Conservation (phyloP, 1,140 invertebrate genomes). For the Ostrea denselamellosa region DNA sequence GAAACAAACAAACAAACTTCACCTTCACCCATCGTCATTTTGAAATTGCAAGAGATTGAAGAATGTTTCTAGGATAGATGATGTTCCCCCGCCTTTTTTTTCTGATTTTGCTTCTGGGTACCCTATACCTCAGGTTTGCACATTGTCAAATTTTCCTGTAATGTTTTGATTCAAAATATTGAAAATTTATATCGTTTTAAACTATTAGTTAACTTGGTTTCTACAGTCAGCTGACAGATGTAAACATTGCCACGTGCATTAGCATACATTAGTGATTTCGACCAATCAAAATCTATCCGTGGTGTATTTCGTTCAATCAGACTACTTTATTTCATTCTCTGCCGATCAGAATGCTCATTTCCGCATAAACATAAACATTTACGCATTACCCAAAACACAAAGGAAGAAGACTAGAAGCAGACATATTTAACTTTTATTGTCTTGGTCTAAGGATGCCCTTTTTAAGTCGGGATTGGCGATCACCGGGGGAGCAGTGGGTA, state of each 20-base stretch:
- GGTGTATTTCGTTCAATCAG: slow-evolving; percentile 51
- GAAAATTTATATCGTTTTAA: background rate
- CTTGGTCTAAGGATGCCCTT: slow-evolving; percentile 89
- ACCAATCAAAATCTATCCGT: slow-evolving; percentile 55
- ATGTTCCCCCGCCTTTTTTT: no score
- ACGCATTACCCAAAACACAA: slow-evolving; percentile 66
- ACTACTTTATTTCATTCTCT: slow-evolving; percentile 33
- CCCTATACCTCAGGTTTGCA: no score
- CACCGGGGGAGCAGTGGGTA: slow-evolving; percentile 98
- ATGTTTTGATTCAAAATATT: no score
- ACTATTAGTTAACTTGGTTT: no score
- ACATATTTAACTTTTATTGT: slow-evolving; percentile 4
- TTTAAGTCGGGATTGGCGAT: slow-evolving; percentile 85
- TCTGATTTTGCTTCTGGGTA: no score
- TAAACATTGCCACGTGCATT: slow-evolving; percentile 69
- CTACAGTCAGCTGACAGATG: slow-evolving; percentile 60
- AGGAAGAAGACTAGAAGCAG: slow-evolving; percentile 15
- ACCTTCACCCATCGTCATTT: no score
- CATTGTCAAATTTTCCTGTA: no score
- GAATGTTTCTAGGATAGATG: no score
- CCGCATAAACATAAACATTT: slow-evolving; percentile 72
- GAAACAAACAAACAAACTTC: no score
- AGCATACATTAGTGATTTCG: slow-evolving; percentile 45
- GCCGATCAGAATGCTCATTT: slow-evolving; percentile 51
- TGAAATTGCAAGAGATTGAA: no score